Evolutionary conservation across 2,113 vertebrate species (phyloP).

Genomic region (Hyperopisus bebe): DNA sequence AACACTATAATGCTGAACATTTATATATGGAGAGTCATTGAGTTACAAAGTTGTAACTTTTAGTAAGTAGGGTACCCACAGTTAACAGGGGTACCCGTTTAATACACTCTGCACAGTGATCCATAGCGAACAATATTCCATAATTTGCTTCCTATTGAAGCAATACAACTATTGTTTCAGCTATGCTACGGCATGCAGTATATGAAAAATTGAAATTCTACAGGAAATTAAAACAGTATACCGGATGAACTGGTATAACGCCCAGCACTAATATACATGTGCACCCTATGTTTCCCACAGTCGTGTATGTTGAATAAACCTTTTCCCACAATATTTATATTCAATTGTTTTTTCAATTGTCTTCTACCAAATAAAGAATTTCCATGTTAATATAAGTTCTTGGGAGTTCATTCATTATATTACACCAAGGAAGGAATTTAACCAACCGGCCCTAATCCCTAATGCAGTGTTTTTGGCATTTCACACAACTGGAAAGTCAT

Average conservation of each 20-base stretch:
- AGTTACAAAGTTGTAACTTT: neutral
- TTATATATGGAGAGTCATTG: neutral
- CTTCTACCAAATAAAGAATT: neutral
- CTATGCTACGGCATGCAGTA: neutral
- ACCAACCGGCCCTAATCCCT: neutral
- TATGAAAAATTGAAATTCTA: neutral
- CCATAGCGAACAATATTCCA: neutral
- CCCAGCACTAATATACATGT: neutral
- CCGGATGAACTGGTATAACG: neutral
- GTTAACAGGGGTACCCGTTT: neutral
- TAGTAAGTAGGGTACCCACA: neutral
- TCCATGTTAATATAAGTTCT: neutral
- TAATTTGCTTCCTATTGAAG: neutral
- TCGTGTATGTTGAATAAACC: neutral
- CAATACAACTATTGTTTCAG: neutral
- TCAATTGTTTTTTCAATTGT: neutral
- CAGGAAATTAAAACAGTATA: neutral
- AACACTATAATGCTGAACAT: neutral
- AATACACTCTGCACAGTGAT: neutral
- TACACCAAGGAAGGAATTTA: neutral
- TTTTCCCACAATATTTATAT: neutral
- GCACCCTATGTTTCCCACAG: neutral
- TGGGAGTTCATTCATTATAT: neutral
- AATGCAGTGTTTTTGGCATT: neutral
- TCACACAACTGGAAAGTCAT: neutral